Evolutionary conservation across 2,113 vertebrate species (phyloP).

Genomic region (Podocnemis expansa): DNA sequence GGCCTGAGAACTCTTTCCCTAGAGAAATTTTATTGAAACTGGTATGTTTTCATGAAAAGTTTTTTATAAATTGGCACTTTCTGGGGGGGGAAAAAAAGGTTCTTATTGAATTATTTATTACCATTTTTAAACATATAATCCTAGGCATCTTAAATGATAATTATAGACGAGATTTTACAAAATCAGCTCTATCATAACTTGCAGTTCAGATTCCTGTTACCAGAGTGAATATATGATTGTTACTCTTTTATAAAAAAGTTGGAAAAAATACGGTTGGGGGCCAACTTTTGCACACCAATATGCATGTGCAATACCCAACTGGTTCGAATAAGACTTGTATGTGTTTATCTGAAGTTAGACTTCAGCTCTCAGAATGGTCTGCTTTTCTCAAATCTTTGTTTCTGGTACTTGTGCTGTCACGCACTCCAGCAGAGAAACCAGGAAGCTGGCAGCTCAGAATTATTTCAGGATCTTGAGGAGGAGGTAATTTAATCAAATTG

Average conservation of each 20-base stretch:
- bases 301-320: neutral
- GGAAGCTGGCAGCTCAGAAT: neutral
- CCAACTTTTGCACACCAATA: neutral
- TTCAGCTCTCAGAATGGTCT: neutral
- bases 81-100: neutral
- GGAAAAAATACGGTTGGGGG: neutral
- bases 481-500: neutral
- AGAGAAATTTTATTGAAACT: neutral
- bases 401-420: neutral
- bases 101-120: neutral
- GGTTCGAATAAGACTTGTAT: neutral
- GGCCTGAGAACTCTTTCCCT: neutral
- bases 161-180: neutral
- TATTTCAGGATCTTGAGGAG: neutral
- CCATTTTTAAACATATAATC: neutral
- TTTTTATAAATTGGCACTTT: neutral
- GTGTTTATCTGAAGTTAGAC: neutral
- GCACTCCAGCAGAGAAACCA: neutral
- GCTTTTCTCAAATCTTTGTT: neutral
- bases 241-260: neutral
- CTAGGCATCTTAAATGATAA: neutral
- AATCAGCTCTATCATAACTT: neutral
- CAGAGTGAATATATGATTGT: neutral
- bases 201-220: neutral
- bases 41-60: neutral